A percentile compares a stretch with the other conserved stretches of the same genome.
phyloP scores from a whole-genome alignment of 1,140 invertebrate genomes.

The Zaprionus lachaisei region DNA sequence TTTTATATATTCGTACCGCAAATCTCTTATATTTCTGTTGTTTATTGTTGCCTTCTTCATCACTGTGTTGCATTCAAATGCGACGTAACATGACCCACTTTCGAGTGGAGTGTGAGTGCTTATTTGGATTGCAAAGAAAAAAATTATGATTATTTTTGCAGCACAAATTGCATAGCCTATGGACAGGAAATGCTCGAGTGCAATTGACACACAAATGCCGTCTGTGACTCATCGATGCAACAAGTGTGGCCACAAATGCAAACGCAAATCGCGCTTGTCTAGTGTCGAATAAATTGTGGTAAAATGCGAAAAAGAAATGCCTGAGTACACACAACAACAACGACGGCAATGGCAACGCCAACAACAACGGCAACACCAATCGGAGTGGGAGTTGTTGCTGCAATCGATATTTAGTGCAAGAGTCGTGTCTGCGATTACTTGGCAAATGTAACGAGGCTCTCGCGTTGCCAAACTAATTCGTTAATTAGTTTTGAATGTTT shows the following conservation, averaged over 20 bases:
- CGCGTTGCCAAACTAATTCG: slow-evolving; percentile 24
- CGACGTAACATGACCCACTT: slow-evolving; percentile 80
- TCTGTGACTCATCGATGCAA: slow-evolving; percentile 55
- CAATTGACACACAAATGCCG: slow-evolving; percentile 64
- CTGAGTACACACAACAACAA: slow-evolving; percentile 5
- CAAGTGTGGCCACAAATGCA: slow-evolving; percentile 43
- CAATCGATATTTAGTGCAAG: slow-evolving; percentile 28
- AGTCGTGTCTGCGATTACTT: slow-evolving; percentile 11
- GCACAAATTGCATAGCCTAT: slow-evolving; percentile 55
- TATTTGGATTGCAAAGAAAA: slow-evolving; percentile 50
- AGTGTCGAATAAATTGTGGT: slow-evolving; percentile 36
- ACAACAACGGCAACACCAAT: neutral
- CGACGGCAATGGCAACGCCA: neutral
- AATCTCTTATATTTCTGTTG: neutral
- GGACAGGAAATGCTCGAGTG: slow-evolving; percentile 66
- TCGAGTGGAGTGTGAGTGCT: slow-evolving; percentile 49
- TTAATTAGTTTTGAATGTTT: slow-evolving; percentile 26
- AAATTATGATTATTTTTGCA: slow-evolving; percentile 70
- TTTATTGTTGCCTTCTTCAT: slow-evolving; percentile 34
- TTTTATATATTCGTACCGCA: neutral
- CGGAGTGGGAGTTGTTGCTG: slow-evolving; percentile 17
- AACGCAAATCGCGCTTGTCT: slow-evolving; percentile 50
- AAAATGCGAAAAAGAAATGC: slow-evolving; percentile 27
- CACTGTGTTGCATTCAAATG: slow-evolving; percentile 64
- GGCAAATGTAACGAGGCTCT: slow-evolving; percentile 22